These are phyloP conservation scores for Ptilodon capucinus DNA, from an alignment of 2,888 invertebrate species.

Conservation along the genomic window DNA sequence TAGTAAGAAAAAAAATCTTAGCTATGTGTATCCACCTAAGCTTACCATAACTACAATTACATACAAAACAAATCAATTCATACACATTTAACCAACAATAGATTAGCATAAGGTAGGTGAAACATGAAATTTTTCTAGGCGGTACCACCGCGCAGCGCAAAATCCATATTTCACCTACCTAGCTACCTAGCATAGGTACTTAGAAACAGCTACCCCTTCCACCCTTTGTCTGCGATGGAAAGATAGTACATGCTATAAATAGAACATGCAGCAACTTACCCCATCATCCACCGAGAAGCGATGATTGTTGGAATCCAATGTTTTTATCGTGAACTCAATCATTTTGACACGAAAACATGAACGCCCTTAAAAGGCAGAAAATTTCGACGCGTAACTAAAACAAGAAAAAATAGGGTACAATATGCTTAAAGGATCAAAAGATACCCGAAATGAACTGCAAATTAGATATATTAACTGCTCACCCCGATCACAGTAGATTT, in stretches of 20 bases:
- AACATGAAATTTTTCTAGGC: too few relatives aligned
- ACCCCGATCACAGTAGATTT: slow-evolving; percentile 37
- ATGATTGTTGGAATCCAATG: slow-evolving; percentile 94
- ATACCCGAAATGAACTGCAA: too few relatives aligned
- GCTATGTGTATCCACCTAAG: too few relatives aligned
- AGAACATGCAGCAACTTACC: slow-evolving; percentile 82
- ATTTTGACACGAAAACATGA: slow-evolving; percentile 66
- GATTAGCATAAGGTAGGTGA: too few relatives aligned
- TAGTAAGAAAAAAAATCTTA: too few relatives aligned
- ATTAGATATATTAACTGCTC: slow-evolving; percentile 15
- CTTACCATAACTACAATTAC: too few relatives aligned
- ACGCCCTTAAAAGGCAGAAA: slow-evolving; percentile 38
- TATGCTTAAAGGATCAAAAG: slow-evolving; percentile 8
- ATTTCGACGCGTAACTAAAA: slow-evolving; percentile 44
- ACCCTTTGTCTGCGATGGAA: background rate
- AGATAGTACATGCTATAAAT: background rate
- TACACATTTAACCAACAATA: too few relatives aligned
- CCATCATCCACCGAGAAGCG: slow-evolving; percentile 91
- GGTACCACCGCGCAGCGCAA: too few relatives aligned
- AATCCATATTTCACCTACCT: background rate
- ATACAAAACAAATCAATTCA: too few relatives aligned
- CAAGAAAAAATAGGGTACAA: slow-evolving; percentile 26
- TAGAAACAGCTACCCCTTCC: background rate
- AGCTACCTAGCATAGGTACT: background rate
- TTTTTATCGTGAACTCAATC: slow-evolving; percentile 94